phyloP scores from a whole-genome alignment of 2,888 invertebrate species.

The Podabrus alpinus region DNA sequence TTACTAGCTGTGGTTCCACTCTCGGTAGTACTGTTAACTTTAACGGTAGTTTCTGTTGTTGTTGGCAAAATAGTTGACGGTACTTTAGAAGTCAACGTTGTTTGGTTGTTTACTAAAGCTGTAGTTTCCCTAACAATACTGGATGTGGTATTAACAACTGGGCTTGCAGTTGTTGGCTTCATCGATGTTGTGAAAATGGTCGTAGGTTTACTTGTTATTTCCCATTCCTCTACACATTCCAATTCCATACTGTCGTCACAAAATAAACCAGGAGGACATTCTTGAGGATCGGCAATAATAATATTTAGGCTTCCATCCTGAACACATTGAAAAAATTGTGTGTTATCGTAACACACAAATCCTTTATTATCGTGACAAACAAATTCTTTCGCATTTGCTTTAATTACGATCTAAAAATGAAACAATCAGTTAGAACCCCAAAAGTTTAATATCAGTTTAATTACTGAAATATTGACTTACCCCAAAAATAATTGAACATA shows the following conservation, averaged over 20 bases:
- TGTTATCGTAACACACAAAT: conserved; percentile 5
- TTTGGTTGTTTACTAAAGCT: background rate
- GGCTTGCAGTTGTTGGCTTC: background rate
- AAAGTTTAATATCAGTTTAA: background rate
- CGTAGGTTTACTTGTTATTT: conserved; percentile 14
- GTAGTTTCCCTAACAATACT: background rate
- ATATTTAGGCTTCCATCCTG: conserved; percentile 7
- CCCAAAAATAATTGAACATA: background rate
- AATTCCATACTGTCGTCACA: conserved; percentile 18
- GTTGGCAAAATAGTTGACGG: conserved; percentile 2
- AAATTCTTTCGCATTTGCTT: background rate
- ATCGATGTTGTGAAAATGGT: conserved; percentile 1
- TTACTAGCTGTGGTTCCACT: background rate
- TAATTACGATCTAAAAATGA: background rate
- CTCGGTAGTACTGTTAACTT: background rate
- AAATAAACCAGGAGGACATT: conserved; percentile 12
- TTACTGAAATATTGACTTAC: background rate
- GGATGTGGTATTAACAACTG: background rate
- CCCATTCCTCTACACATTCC: conserved; percentile 18
- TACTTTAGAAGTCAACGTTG: background rate
- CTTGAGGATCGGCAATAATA: conserved; percentile 8
- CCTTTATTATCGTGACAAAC: conserved; percentile 10
- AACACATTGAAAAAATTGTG: conserved; percentile 15
- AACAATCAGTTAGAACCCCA: background rate
- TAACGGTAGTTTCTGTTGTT: background rate